These are phyloP conservation scores for Eutolmus rufibarbis DNA, from an alignment of 2,888 invertebrate species.

Conservation along the genomic window DNA sequence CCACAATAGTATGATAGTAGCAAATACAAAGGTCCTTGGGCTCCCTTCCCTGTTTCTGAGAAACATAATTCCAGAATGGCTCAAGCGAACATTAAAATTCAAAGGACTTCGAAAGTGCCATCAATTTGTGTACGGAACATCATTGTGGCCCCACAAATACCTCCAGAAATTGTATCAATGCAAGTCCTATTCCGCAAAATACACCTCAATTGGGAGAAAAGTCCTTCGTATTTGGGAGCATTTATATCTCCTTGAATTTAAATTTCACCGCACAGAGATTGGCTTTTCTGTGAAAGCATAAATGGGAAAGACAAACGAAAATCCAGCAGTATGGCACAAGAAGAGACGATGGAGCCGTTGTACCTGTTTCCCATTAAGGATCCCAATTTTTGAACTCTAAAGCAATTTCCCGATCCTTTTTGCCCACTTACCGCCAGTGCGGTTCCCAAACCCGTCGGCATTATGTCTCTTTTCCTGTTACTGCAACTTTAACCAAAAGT, in stretches of 20 bases:
- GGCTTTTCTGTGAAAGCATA: not conserved
- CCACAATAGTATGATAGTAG: not conserved
- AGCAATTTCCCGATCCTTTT: not conserved
- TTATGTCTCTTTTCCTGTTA: not conserved
- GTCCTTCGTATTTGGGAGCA: not conserved
- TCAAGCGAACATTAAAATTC: not conserved
- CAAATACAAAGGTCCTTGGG: not conserved
- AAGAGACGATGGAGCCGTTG: not conserved
- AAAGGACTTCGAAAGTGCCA: not conserved
- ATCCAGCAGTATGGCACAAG: not conserved
- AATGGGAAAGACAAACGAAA: not conserved
- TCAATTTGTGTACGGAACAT: not conserved
- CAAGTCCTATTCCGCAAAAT: not conserved
- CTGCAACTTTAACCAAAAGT: not conserved
- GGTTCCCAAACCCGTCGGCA: not conserved
- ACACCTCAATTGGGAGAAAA: not conserved
- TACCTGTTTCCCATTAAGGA: not conserved
- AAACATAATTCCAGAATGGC: not conserved
- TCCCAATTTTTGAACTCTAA: not conserved
- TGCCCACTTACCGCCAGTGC: not conserved
- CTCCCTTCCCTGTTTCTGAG: not conserved
- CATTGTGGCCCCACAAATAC: not conserved
- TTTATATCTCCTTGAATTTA: not conserved
- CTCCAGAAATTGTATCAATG: not conserved
- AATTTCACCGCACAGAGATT: not conserved